Base-by-base conservation (phyloP, 2,888 invertebrate species). In the Lissocephala sabroskyi region DNA sequence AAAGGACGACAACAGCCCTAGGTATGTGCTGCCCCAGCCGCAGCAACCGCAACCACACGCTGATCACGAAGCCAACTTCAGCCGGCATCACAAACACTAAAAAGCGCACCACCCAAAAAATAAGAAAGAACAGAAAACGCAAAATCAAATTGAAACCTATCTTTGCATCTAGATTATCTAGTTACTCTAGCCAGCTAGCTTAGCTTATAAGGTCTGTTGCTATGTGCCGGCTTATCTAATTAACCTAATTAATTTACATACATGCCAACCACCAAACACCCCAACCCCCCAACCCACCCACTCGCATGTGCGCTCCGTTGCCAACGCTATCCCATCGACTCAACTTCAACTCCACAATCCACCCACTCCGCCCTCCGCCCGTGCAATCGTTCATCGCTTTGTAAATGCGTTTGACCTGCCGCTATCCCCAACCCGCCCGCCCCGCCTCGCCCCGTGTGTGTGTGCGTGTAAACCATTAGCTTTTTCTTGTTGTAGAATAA, bases 401-500 rank as follows among this genome's bases (percentile, higher is more conserved):
- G 66, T 66, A 66, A 66, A 66, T 66, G 73, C 58, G 47, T 59
- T n/a, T n/a, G n/a, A n/a, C n/a, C n/a, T n/a, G n/a, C n/a, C 36
- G 37, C 52, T 52, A 49, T 48, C 32, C 41, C 19, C 18, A 46
- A 49, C 35, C 35, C 36, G 17, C 13, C 39, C n/a, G 57, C 57
- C 50, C 59, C 56, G 60, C 47, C 52, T 64, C 52, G 50, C 59
- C 46, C 52, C 17, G 35, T 30, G 29, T 56, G 65, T 74, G 76
- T 65, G 65, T 65, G 79, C 62, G 74, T 79, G 71, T 79, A 79
- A 80, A 77, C 60, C 59, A 76, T 78, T 79, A 82, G 80, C 79
- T 81, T 82, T 81, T 81, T 85, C 79, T 81, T 82, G 74, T 84
- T 84, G 62, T 83, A 85, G 84, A 79, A 80, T 84, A 64, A 85